These are phyloP conservation scores for Hippocampus kuda DNA, from an alignment of 2,797 vertebrate species.

Conservation along the genomic window DNA sequence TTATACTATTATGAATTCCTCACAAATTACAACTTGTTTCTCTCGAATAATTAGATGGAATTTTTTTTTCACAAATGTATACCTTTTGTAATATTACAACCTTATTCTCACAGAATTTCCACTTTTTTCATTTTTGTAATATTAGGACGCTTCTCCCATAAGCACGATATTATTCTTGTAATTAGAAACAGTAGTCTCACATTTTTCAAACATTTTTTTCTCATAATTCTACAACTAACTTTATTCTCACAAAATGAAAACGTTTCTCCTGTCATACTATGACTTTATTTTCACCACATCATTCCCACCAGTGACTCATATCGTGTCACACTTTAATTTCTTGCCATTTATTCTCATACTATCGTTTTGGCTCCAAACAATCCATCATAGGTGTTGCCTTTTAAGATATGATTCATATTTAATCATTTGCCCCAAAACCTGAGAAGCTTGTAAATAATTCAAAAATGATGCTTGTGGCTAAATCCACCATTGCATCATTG, in stretches of 20 bases:
- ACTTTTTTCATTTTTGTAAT: too few species aligned
- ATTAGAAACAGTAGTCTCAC: too few species aligned
- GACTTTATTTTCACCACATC: too few species aligned
- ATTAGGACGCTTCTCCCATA: too few species aligned
- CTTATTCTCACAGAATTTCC: neutral
- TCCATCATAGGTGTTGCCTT: neutral
- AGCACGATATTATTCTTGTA: too few species aligned
- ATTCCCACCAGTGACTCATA: too few species aligned
- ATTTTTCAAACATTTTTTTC: too few species aligned
- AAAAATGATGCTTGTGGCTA: neutral
- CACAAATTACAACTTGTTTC: too few species aligned
- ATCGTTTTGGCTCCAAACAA: neutral
- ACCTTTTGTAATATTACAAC: conserved; percentile 35
- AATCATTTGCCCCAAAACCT: neutral
- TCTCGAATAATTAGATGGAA: too few species aligned
- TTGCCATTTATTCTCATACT: neutral
- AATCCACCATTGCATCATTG: neutral
- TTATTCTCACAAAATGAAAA: too few species aligned
- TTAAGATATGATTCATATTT: neutral
- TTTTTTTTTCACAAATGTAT: neutral
- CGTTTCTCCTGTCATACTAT: too few species aligned
- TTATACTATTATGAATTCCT: neutral
- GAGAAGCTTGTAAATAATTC: neutral
- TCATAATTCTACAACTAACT: too few species aligned
- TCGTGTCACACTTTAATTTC: neutral